Evolutionary conservation across 1,140 invertebrate species (phyloP), one percentile per base, ranked within the genome.

Genomic region (Cataglyphis hispanica): DNA sequence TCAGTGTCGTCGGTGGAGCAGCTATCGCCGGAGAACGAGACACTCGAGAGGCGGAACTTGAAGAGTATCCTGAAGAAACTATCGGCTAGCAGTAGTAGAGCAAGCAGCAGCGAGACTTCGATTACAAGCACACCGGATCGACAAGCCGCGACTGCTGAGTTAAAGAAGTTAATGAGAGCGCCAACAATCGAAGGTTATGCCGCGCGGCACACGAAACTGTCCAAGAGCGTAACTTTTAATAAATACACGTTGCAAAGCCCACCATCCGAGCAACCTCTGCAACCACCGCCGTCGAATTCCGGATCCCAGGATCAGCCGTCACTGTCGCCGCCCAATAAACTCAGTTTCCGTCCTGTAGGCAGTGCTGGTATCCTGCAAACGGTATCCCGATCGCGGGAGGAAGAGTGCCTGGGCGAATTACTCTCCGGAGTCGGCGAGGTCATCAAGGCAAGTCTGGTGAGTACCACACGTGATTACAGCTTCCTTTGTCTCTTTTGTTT

Each of bases 211-310:
- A 97, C 97, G 80, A 98, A 98, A 93, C 96, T 98, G 92, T 96
- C 97, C 53, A 98, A 98, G 96, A 98, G 98, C 94, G 97, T 98
- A 70, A 98, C 98, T 72, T 98, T 98, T 95, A 97, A 98, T 94
- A 96, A 97, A 85, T 97, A 97, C 93, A 98, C 97, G 80, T 95
- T 98, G 91, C 97, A 97, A 86, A 98, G 97, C 90, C 97, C 97
- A 70, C 97, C 97, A 89, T 94, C 93, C 87, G 94, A 94, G 88
- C 92, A 94, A 84, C 88, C 87, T 61, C 86, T 89, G 74, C 91
- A 93, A 88, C 88, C 89, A 89, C 89, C 88, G 74, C 85, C 89
- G 69, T 88, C 77, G 27, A 88, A 90, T 75, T 77, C 91, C 86
- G 91, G 89, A 56, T 85, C 86, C 78, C 90, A 91, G 53, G 92